Percentiles rank a stretch among this genome's conserved stretches.
phyloP scores from a whole-genome alignment of 2,888 invertebrate genomes.

The Rhodophaea formosa region DNA sequence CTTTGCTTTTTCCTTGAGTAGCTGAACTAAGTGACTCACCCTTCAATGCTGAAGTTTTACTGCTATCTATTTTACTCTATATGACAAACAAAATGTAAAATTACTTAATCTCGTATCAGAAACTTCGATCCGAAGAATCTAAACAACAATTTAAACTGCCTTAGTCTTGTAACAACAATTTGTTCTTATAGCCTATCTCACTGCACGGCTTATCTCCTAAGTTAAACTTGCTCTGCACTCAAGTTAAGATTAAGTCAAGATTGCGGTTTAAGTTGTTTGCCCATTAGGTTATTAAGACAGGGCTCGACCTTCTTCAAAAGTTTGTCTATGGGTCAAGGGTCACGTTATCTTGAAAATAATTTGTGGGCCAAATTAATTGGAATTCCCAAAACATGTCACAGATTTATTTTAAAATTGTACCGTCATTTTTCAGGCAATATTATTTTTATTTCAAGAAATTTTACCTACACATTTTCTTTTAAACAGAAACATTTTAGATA shows the following conservation, averaged over 20 bases:
- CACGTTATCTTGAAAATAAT: neutral
- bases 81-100: no score
- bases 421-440: no score
- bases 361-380: neutral
- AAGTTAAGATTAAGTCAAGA: constrained; percentile 9
- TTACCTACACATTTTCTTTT: no score
- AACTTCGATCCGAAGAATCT: neutral
- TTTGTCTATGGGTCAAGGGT: neutral
- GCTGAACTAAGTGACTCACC: no score
- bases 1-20: no score
- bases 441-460: no score
- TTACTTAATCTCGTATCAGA: neutral
- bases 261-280: neutral
- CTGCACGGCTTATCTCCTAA: constrained; percentile 7
- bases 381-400: no score
- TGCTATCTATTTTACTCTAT: no score
- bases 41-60: no score
- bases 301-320: neutral
- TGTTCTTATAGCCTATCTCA: constrained; percentile 1
- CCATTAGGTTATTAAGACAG: constrained; percentile 7
- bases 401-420: neutral
- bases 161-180: neutral
- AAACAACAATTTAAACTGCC: neutral
- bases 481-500: no score
- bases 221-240: constrained; percentile 3